Conservation (phyloP, 2,797 vertebrate species). For the Myoxocephalus aenaeus region DNA sequence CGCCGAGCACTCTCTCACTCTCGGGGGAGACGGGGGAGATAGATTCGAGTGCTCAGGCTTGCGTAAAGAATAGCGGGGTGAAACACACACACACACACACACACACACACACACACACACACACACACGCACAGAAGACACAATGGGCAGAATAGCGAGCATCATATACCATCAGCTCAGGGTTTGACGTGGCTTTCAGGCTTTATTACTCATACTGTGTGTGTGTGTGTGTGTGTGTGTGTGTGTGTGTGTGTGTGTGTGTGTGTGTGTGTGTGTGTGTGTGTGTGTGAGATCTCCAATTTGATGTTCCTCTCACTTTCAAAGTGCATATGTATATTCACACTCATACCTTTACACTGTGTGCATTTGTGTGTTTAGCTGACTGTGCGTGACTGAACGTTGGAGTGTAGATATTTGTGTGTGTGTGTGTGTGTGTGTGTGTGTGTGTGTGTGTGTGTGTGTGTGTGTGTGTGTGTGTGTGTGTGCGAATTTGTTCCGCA, state of each 20-base stretch:
- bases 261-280: constrained; percentile 9
- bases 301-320: constrained; percentile 18
- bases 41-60: constrained; percentile 65
- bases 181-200: constrained; percentile 52
- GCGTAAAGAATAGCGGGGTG: constrained; percentile 50
- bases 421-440: constrained; percentile 28
- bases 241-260: constrained; percentile 25
- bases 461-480: constrained; percentile 41
- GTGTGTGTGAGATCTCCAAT: constrained; percentile 11
- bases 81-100: constrained; percentile 11
- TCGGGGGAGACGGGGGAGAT: constrained; percentile 60
- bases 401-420: background rate
- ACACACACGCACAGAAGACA: constrained; percentile 31
- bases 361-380: constrained; percentile 10
- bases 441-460: constrained; percentile 39
- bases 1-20: constrained; percentile 46
- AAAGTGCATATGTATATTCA: background rate
- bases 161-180: constrained; percentile 59
- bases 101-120: constrained; percentile 18
- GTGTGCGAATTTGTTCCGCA: constrained; percentile 64
- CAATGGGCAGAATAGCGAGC: constrained; percentile 57
- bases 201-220: constrained; percentile 30
- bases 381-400: constrained; percentile 27
- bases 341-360: background rate
- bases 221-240: background rate